Evolutionary conservation across 2,888 invertebrate species (phyloP).

Genomic region (Trachelus tabidus): DNA sequence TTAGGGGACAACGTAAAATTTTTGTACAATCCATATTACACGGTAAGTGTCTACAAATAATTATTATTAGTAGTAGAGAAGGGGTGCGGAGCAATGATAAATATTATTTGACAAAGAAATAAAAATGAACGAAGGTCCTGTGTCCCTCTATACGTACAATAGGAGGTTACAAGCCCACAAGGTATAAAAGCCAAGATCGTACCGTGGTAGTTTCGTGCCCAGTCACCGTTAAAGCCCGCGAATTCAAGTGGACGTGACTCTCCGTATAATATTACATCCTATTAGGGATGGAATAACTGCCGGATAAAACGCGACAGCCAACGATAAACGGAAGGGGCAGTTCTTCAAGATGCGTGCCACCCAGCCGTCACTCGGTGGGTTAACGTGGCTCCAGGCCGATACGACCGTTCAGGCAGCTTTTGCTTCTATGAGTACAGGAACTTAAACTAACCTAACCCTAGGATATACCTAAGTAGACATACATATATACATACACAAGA

Average conservation of each 20-base stretch:
- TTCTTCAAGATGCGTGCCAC: slow-evolving; percentile 55
- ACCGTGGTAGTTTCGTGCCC: slow-evolving; percentile 52
- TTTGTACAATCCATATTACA: background rate
- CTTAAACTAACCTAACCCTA: background rate
- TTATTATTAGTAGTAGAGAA: background rate
- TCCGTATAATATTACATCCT: slow-evolving; percentile 64
- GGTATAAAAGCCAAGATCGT: slow-evolving; percentile 5
- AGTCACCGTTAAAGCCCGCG: slow-evolving; percentile 59
- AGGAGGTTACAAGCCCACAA: background rate
- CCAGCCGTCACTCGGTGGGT: slow-evolving; percentile 43
- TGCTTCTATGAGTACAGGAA: background rate
- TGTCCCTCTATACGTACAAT: background rate
- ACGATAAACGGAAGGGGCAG: slow-evolving; percentile 50
- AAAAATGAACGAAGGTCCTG: background rate
- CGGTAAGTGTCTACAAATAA: background rate
- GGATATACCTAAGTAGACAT: background rate
- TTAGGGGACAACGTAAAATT: background rate
- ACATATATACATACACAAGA: background rate
- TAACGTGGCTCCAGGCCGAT: background rate
- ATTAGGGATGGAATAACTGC: slow-evolving; percentile 62
- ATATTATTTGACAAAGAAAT: background rate
- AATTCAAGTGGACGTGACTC: slow-evolving; percentile 62
- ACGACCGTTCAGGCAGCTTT: background rate
- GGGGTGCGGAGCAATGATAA: background rate
- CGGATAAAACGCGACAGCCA: slow-evolving; percentile 59